phyloP scores from a whole-genome alignment of 2,888 invertebrate species.

The Agrotis segetum region DNA sequence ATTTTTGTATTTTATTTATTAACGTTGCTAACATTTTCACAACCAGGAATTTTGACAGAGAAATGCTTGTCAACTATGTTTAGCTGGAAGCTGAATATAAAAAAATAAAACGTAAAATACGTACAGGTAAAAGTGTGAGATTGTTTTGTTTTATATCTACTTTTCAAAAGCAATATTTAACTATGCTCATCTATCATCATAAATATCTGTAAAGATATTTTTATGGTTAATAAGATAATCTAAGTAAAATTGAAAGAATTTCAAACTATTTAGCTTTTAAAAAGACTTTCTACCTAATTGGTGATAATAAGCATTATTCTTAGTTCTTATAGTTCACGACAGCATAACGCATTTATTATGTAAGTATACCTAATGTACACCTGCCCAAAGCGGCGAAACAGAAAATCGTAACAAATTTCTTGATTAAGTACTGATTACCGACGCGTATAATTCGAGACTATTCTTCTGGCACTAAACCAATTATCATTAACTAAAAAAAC shows the following conservation, averaged over 20 bases:
- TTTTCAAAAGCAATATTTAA: neutral
- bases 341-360: no score
- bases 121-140: neutral
- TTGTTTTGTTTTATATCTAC: neutral
- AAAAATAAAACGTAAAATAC: neutral
- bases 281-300: no score
- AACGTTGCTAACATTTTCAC: conserved; percentile 25
- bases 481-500: conserved; percentile 25
- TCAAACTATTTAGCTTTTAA: no score
- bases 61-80: conserved; percentile 12
- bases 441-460: conserved; percentile 25
- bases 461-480: conserved; percentile 32
- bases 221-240: neutral
- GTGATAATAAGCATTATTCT: no score
- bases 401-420: neutral
- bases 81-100: neutral
- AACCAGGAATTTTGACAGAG: conserved; percentile 3
- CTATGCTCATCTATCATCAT: neutral
- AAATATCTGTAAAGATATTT: neutral
- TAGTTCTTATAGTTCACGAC: no score
- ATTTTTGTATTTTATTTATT: conserved; percentile 28
- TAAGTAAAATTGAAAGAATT: no score
- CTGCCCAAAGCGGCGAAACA: neutral
- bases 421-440: conserved; percentile 7
- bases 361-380: neutral